Base-by-base conservation (phyloP, 1,140 invertebrate species). In the Stenopsyche tienmushanensis region DNA sequence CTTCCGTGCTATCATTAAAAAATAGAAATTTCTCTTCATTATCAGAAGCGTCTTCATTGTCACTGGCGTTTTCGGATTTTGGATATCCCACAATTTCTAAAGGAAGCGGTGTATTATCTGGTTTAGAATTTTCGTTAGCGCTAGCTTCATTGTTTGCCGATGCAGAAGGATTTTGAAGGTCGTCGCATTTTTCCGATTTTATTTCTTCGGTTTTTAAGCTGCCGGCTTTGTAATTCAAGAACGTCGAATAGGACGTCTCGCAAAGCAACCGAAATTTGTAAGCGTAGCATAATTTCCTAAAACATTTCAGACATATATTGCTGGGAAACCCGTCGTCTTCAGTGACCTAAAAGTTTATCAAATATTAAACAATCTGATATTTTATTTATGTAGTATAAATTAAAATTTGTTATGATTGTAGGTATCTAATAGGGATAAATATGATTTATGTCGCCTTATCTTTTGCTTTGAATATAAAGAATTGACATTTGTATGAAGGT, bases 261-360 rank as follows among this genome's bases (percentile, higher is more conserved):
- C 72, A 74, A n/a, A 69, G 58, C 44, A 71, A 52, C 44, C 72
- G 63, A 41, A 72, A 74, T 54, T 71, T 64, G 39, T 73, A 73
- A 47, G 66, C 71, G 8, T 68, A 62, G 21, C 53, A 67, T 49
- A 74, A 62, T 67, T 73, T 72, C 50, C 71, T 65, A 52, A 66
- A 64, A 45, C 74, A 75, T 23, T 29, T 55, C 26, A 57, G 57
- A 50, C 74, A 75, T 39, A 75, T 74, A 44, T 68, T 62, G 7
- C 44, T 20, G n/a, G 73, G 71, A 59, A 73, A 66, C 29, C 64
- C 49, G 62, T 74, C 72, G 39, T 64, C 59, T 52, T 62, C 34
- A 17, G 20, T 58, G 7, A 73, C 62, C 73, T 74, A 59, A 45
- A 69, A 71, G 13, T 15, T 34, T 15, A 20, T 18, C 10, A 44